Evolutionary conservation across 1,140 invertebrate genomes (phyloP), one percentile per base, ranked within the genome.

Genomic region (Melitaea cinxia): DNA sequence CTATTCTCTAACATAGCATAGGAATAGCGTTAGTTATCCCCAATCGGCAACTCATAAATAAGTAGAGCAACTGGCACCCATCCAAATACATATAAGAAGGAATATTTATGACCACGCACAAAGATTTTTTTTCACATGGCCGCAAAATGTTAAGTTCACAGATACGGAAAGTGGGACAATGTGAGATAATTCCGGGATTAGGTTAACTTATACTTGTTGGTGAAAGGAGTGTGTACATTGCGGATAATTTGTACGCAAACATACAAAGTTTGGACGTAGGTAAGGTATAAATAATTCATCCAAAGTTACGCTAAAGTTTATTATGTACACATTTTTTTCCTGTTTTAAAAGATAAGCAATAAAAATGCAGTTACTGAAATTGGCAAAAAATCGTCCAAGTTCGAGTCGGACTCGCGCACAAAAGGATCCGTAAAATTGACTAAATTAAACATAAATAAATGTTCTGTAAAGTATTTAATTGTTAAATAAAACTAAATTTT

Each of bases 111-210:
- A 64, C 4, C 21, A 47, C 53, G 28, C 45, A 39, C 45, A 50
- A n/a, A 47, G n/a, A 23, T 14, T 60, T 62, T 42, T 37, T 61
- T 60, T 58, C 50, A 58, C 59, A 54, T 17, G 49, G 17, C 37
- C 19, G 10, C 47, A 17, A 63, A 55, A 26, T 57, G 30, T 17
- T 47, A 49, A 57, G 42, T 65, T 65, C 45, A 53, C 45, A 49
- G 12, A 68, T 52, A 58, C 28, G 21, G 49, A 59, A 70, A 66
- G 58, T 71, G 56, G 69, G 69, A 63, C 69, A 67, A 60, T 65
- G 52, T 70, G 55, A 62, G 49, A 65, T 68, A 65, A 68, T 62
- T 65, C 37, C 7, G 35, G 30, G 62, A 67, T 68, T 68, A 62
- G 59, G 45, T 68, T 64, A 60, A 62, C 50, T 67, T 58, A 28